Evolutionary conservation across 2,113 vertebrate species (phyloP).

Genomic region (Bombycilla garrulus): DNA sequence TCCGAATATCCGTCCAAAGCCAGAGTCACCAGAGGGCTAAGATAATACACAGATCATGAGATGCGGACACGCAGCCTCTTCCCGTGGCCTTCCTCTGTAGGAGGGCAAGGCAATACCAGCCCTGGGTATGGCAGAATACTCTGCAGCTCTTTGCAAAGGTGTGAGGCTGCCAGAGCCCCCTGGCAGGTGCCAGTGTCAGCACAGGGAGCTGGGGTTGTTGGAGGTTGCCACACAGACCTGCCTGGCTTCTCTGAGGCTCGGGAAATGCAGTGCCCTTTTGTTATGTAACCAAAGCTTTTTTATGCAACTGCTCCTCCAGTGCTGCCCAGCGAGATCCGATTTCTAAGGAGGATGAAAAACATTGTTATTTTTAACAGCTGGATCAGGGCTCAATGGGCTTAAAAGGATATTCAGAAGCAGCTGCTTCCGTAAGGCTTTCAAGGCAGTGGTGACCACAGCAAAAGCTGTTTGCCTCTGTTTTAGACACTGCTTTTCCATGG

Average conservation of each 20-base stretch:
- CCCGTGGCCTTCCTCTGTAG: not conserved
- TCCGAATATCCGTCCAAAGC: not conserved
- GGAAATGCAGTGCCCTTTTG: not conserved
- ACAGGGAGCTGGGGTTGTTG: not conserved
- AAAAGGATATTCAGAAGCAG: slow-evolving; percentile 33
- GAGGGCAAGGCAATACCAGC: not conserved
- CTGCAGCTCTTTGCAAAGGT: not conserved
- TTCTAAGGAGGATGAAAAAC: slow-evolving; percentile 14
- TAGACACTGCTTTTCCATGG: not conserved
- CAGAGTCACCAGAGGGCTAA: not conserved
- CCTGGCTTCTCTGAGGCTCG: not conserved
- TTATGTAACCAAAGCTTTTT: slow-evolving; percentile 2
- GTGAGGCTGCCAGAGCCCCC: not conserved
- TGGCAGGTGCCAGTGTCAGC: not conserved
- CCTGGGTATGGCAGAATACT: accelerated
- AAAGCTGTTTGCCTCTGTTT: not conserved
- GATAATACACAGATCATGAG: not conserved
- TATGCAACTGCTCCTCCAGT: not conserved
- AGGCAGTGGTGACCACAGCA: not conserved
- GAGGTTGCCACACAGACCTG: not conserved
- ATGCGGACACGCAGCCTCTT: accelerated
- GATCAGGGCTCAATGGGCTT: slow-evolving; percentile 19
- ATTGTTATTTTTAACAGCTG: slow-evolving; percentile 65
- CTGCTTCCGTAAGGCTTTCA: not conserved
- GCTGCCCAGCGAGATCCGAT: slow-evolving; percentile 9